A percentile compares a stretch with the other conserved stretches of the same genome.
phyloP scores from a whole-genome alignment of 2,888 invertebrate species.

The Embidobia sp. region DNA sequence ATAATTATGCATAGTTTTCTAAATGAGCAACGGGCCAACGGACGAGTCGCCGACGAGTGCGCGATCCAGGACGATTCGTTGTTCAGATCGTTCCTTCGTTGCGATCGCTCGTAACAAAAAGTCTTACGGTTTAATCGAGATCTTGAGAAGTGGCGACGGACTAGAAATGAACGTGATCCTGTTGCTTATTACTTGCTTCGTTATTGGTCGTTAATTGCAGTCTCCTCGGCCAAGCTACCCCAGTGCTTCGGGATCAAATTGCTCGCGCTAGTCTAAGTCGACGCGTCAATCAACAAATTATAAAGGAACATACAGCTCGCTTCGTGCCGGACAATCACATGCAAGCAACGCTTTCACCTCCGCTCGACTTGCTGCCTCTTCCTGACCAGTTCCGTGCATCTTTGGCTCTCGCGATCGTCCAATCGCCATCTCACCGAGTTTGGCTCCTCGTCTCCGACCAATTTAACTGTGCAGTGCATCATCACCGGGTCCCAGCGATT shows the following conservation, averaged over 20 bases:
- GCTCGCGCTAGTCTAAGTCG: conserved; percentile 3
- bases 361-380: conserved; percentile 17
- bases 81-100: conserved; percentile 23
- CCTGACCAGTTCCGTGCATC: conserved; percentile 27
- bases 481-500: too few species aligned
- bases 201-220: too few species aligned
- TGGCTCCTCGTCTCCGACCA: neutral
- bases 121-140: too few species aligned
- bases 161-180: conserved; percentile 51
- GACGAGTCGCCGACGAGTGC: neutral
- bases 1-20: conserved; percentile 42
- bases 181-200: too few species aligned
- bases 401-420: conserved; percentile 31
- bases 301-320: conserved; percentile 42
- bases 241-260: too few species aligned
- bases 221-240: too few species aligned
- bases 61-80: conserved; percentile 20
- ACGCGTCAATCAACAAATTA: conserved; percentile 31
- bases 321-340: conserved; percentile 19
- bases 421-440: conserved; percentile 23
- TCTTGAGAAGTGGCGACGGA: conserved; percentile 26
- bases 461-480: conserved; percentile 31
- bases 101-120: neutral
- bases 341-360: conserved; percentile 27
- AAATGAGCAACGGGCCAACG: conserved; percentile 35